Conservation (phyloP, 2,888 invertebrate species). For the Entomobrya proxima region DNA sequence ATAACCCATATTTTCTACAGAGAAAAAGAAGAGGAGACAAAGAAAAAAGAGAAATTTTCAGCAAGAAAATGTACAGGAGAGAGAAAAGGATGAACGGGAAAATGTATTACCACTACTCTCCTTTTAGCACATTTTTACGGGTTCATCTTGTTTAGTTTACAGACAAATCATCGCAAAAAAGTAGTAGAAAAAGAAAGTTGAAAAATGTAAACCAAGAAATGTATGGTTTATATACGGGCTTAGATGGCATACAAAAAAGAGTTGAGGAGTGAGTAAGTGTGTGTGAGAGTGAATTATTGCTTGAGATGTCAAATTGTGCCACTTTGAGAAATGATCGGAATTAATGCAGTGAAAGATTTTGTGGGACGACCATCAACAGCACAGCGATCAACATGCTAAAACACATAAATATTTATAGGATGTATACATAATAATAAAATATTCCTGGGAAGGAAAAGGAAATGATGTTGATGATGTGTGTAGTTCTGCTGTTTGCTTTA, state of each 20-base stretch:
- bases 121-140: not conserved
- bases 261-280: slow-evolving; percentile 39
- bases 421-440: slow-evolving; percentile 26
- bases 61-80: not conserved
- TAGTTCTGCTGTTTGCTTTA: not conserved
- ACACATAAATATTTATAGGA: slow-evolving; percentile 43
- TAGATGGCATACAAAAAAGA: not conserved
- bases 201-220: not conserved
- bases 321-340: slow-evolving; percentile 67
- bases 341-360: slow-evolving; percentile 64
- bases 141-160: slow-evolving; percentile 47
- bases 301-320: slow-evolving; percentile 62
- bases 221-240: not conserved
- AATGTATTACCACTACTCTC: not conserved
- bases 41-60: slow-evolving; percentile 5
- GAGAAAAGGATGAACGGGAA: not conserved
- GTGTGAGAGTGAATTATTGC: slow-evolving; percentile 64
- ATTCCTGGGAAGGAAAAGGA: not conserved
- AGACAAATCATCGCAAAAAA: slow-evolving; percentile 33
- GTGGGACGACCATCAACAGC: slow-evolving; percentile 38
- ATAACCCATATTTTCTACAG: slow-evolving; percentile 28
- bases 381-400: not conserved
- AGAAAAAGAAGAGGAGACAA: slow-evolving; percentile 4
- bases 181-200: not conserved
- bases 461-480: slow-evolving; percentile 38